Base-by-base conservation (phyloP, 2,113 vertebrate species). In the Pterocles burchelli region DNA sequence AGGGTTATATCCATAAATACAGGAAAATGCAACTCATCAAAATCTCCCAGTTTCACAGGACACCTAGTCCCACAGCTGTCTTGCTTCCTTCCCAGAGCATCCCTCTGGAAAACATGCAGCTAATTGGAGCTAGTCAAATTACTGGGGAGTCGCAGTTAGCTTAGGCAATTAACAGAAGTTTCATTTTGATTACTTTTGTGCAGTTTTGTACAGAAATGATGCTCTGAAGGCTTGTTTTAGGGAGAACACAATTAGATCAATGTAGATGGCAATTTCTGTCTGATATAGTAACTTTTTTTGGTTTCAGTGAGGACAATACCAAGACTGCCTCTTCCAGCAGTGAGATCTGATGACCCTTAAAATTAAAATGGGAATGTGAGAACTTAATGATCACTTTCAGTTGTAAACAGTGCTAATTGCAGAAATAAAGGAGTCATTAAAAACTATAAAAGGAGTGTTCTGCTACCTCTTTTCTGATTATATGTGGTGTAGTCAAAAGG, bases 401-500 rank as follows among this genome's bases (percentile, higher is more conserved):
- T 17, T 90, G 59, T 26, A 54, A 73, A 54, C 8, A 36, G 29
- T 34, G 18, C 24, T 80, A 70, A 62, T 1, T 57, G 11, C 49
- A 72, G 26, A 75, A 73, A 20, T 63, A 71, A 77, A 81, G 18
- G 18, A 61, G 65, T 28, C 8, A 57, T 79, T 91, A 41, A 45
- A 81, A 87, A 12, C 38, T 82, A 34, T 63, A 61, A 81, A 52
- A 19, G 46, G 25, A 49, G 29, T 10, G n/a, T 61, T 81, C 48
- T 85, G 18, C 22, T 38, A 8, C 43, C 62, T 72, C 18, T 79
- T 86, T 95, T 71, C 22, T 75, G 55, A 67, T 58, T 52, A 3
- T 46, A 5, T 14, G 6, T 34, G n/a, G 45, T 0, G 0, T 15
- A 78, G 41, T 36, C 36, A 34, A 45, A 54, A 0, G 0, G n/a